Percentiles rank a stretch among this genome's conserved stretches.
These are phyloP conservation scores for Catharus minimus DNA, from an alignment of 2,113 vertebrate genomes.

Conservation along the genomic window DNA sequence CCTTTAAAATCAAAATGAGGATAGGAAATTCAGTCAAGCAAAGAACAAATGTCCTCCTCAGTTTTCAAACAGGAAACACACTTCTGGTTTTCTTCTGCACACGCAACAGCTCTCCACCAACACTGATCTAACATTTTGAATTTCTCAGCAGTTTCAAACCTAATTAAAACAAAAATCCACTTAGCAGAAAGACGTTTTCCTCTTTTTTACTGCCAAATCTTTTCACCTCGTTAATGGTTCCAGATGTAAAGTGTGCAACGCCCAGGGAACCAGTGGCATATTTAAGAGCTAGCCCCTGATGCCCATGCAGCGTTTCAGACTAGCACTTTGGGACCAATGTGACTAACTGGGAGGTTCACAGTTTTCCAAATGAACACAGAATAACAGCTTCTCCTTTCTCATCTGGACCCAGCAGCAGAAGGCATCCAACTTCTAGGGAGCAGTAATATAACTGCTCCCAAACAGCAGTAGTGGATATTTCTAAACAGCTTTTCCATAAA, in stretches of 20 bases:
- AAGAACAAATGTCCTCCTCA: not conserved
- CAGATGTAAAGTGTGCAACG: not conserved
- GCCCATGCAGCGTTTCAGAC: not conserved
- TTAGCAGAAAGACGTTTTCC: not conserved
- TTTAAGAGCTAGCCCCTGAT: conserved; percentile 2
- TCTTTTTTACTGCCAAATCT: not conserved
- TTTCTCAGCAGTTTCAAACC: not conserved
- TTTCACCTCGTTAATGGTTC: not conserved
- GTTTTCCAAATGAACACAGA: not conserved
- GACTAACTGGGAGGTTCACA: not conserved
- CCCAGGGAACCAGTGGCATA: not conserved
- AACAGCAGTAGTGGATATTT: not conserved
- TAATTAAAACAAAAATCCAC: not conserved
- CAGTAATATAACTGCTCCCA: not conserved
- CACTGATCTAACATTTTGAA: not conserved
- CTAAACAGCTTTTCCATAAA: not conserved
- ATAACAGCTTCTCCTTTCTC: not conserved
- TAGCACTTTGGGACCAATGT: conserved; percentile 1
- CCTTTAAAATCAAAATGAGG: not conserved
- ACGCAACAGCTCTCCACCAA: not conserved
- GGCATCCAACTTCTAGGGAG: not conserved
- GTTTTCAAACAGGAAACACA: not conserved
- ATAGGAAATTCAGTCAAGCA: not conserved
- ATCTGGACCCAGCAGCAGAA: not conserved
- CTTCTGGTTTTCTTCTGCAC: not conserved